A percentile compares a stretch with the other conserved stretches of the same genome.
Conservation (phyloP, 2,113 vertebrate genomes). For the Rhinoderma darwinii region DNA sequence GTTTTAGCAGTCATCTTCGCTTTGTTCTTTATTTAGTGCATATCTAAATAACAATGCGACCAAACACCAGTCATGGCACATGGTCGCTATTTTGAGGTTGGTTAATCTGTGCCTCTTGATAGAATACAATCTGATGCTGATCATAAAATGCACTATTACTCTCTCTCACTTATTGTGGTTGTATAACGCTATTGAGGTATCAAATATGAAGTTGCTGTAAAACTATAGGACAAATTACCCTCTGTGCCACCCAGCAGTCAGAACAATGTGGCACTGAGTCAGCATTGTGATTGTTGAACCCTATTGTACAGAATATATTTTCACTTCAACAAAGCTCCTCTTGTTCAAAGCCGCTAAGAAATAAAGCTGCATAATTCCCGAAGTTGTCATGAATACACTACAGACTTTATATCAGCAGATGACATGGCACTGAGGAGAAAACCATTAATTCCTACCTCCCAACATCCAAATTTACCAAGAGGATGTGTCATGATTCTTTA, state of each 20-base stretch:
- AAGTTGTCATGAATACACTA: constrained; percentile 20
- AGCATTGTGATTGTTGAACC: constrained; percentile 36
- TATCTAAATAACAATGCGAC: background rate
- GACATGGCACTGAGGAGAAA: background rate
- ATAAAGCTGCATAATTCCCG: constrained; percentile 24
- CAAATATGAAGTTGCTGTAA: constrained; percentile 11
- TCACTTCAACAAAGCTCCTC: constrained; percentile 30
- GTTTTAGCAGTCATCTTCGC: background rate
- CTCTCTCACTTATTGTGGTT: background rate
- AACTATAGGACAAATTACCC: constrained; percentile 22
- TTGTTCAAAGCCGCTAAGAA: constrained; percentile 27
- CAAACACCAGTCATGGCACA: constrained; percentile 16
- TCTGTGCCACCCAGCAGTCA: constrained; percentile 32
- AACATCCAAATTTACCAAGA: background rate
- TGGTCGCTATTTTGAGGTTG: constrained; percentile 18
- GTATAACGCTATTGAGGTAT: background rate
- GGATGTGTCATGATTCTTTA: background rate
- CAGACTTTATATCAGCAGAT: constrained; percentile 11
- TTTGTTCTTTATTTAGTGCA: background rate
- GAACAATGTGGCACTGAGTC: constrained; percentile 48
- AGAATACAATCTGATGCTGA: background rate
- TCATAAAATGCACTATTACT: background rate
- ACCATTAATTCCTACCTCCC: background rate
- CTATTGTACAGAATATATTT: constrained; percentile 28
- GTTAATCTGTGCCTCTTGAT: background rate